These are phyloP conservation scores for Chrysogorgia sp. DNA, from an alignment of 92 coral and sea anemone genomes.

Conservation along the genomic window DNA sequence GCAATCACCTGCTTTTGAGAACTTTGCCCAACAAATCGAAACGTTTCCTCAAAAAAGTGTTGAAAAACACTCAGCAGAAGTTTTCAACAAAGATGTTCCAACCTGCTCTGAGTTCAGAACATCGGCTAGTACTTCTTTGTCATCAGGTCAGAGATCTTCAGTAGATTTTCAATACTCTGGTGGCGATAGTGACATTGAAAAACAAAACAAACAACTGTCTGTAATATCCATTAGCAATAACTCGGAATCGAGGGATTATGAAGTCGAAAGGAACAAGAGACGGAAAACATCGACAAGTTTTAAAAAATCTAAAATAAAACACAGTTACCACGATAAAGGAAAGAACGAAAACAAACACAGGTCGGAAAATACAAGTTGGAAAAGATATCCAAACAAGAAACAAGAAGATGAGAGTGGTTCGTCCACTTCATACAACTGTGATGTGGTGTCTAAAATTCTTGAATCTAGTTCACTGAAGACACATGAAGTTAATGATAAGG, in stretches of 20 bases:
- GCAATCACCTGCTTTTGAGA: not conserved
- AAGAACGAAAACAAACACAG: not conserved
- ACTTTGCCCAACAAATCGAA: not conserved
- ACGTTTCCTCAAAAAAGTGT: not conserved
- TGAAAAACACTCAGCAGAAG: not conserved
- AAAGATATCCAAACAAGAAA: not conserved
- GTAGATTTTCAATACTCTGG: not conserved
- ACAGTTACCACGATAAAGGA: not conserved
- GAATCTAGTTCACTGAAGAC: not conserved
- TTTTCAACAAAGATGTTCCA: not conserved
- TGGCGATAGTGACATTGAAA: not conserved
- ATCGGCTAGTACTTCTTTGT: too few relatives aligned
- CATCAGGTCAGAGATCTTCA: not conserved
- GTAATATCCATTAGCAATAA: not conserved
- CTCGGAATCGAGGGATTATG: conserved; percentile 1
- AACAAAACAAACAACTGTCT: not conserved
- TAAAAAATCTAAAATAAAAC: not conserved
- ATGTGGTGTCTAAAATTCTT: not conserved
- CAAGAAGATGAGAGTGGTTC: not conserved
- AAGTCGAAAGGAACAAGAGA: not conserved
- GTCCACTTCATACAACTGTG: not conserved
- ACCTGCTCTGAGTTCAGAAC: not conserved
- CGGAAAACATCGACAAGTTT: not conserved
- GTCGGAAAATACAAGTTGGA: not conserved
- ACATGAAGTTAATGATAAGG: not conserved